Percentiles rank a stretch among this genome's conserved stretches.
Conservation (phyloP, 2,113 vertebrate species). For the Lepus americanus region DNA sequence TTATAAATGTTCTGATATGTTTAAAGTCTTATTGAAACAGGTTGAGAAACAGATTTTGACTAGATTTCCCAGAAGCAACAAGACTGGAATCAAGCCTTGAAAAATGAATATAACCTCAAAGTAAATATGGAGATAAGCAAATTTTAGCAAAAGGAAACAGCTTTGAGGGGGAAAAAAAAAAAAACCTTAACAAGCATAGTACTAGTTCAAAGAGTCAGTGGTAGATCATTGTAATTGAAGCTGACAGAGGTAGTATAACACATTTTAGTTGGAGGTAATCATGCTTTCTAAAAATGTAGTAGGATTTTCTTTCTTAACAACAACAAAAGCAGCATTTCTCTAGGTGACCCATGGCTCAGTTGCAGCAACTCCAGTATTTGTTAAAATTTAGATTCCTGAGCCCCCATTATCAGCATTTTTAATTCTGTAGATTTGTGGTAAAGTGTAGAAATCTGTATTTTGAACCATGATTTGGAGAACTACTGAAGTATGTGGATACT, state of each 20-base stretch:
- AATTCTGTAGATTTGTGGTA: background rate
- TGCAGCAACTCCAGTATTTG: background rate
- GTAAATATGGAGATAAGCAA: constrained; percentile 10
- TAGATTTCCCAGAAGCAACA: constrained; percentile 57
- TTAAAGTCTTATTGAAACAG: constrained; percentile 14
- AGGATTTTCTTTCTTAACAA: background rate
- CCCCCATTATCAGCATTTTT: background rate
- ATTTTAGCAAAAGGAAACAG: constrained; percentile 47
- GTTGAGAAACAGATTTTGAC: constrained; percentile 33
- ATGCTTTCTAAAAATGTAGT: background rate
- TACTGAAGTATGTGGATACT: background rate
- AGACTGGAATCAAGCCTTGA: constrained; percentile 55
- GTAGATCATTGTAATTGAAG: constrained; percentile 15
- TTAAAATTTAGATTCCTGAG: background rate
- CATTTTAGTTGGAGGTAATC: background rate
- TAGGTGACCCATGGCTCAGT: background rate
- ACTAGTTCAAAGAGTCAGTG: constrained; percentile 4
- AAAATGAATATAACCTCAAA: constrained; percentile 59
- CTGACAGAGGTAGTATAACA: constrained; percentile 21
- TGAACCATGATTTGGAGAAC: constrained; percentile 21
- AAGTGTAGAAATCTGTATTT: background rate
- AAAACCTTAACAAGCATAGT: constrained; percentile 46
- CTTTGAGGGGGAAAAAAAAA: constrained; percentile 32
- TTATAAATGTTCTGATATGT: constrained; percentile 39
- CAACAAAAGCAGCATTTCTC: background rate